Base-by-base conservation (phyloP, 1,140 invertebrate genomes). In the Papilio glaucus region DNA sequence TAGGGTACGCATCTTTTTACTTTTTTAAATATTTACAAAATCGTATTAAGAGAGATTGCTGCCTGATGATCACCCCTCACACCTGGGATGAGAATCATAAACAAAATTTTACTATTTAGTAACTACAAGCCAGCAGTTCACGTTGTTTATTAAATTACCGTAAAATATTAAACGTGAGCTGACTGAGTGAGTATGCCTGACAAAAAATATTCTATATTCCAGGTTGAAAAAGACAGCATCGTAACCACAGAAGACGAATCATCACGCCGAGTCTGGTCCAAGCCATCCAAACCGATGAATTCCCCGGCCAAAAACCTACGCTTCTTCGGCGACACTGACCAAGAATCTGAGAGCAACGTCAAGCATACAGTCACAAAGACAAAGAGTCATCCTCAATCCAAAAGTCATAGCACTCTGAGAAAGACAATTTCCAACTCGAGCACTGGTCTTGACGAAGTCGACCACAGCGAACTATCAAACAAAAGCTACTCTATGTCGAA, bases 281-380 rank as follows among this genome's bases (percentile, higher is more conserved):
- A 87, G 82, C 76, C 85, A 77, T 79, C 78, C 76, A 89, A 93
- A 83, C 87, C 91, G 57, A 77, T 89, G 75, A 91, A 83, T 75
- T 83, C 83, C 39, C 88, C 91, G 72, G 84, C 94, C 67, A 96
- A 96, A 81, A 97, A 95, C 89, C 93, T 97, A 5, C 94, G 96
- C 37, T 97, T 97, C 93, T 97, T 97, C 86, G 96, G 96, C 1
- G 96, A 97, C 85, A 97, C 96, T 1, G 96, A 97, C 84, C 93
- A 94, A 63, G 96, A 97, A 80, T 96, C 96, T 4, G 95, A 95
- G 86, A 91, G 92, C 10, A 94, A 94, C 73, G 72, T 89, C 70
- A 88, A 94, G 80, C 76, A 88, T 72, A 80, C 82, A 38, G 42
- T 83, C 57, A 77, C 79, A 78, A 79, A 94, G 84, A 76, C 80